Percentiles rank a stretch among this genome's conserved stretches.
Evolutionary conservation across 2,888 invertebrate genomes (phyloP).

Genomic region (Sthenelais limicola): DNA sequence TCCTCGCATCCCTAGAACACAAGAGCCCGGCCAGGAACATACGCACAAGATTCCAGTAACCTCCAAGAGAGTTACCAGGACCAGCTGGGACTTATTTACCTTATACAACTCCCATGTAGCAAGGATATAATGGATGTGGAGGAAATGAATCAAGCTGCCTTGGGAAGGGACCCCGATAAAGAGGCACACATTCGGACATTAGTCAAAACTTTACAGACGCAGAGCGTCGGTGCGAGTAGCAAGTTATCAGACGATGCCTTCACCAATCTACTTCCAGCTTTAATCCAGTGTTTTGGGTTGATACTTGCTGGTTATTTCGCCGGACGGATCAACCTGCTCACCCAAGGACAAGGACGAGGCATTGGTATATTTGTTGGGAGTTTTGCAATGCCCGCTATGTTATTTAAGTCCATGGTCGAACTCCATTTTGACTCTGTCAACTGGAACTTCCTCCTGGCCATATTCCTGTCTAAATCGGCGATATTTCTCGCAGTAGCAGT

Average conservation of each 20-base stretch:
- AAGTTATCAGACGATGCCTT: slow-evolving; percentile 53
- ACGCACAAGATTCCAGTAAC: no score
- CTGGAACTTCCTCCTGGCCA: slow-evolving; percentile 90
- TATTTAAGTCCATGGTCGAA: slow-evolving; percentile 90
- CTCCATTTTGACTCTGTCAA: slow-evolving; percentile 82
- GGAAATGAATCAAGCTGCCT: no score
- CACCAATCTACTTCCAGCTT: slow-evolving; percentile 90
- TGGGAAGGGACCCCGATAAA: no score
- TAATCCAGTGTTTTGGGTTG: slow-evolving; percentile 89
- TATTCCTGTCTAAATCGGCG: slow-evolving; percentile 87
- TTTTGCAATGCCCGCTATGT: slow-evolving; percentile 92
- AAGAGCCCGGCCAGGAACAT: no score
- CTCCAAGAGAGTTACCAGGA: no score
- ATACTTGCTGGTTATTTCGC: slow-evolving; percentile 70
- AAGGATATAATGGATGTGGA: no score
- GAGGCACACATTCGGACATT: no score
- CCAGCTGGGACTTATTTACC: no score
- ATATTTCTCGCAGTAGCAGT: slow-evolving; percentile 79
- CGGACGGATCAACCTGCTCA: slow-evolving; percentile 61
- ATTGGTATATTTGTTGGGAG: slow-evolving; percentile 85
- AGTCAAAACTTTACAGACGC: no score
- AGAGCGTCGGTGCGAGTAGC: no score
- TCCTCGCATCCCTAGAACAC: no score
- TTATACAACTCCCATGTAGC: no score
- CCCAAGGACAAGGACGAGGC: slow-evolving; percentile 74